Evolutionary conservation across 1,140 invertebrate species (phyloP), one percentile per base, ranked within the genome.

Genomic region (Brachionus calyciflorus): DNA sequence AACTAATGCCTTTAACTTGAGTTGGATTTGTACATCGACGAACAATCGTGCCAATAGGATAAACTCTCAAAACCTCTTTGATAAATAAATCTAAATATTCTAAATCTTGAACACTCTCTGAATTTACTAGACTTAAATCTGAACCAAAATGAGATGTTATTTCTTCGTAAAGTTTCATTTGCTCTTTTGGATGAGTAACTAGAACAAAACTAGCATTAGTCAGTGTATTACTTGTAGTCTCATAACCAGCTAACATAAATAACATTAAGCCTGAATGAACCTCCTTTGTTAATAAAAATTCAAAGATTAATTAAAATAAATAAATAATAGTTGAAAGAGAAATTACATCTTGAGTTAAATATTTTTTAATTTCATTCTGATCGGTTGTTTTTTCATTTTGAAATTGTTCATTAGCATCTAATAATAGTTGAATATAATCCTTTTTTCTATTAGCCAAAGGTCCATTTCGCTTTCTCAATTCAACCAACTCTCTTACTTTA

Each of bases 191-290:
- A 80, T 88, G 83, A 9, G 79, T 80, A 6, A 86, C 83, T 75
- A 88, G 81, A 77, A 86, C 81, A 78, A 86, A 86, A 55, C 84
- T 81, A 6, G 84, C 80, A 78, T 84, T 87, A 5, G 82, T 81
- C 5, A 88, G 68, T 0, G 84, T 81, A 2, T 82, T 86, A 41
- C 86, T 83, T 1, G 86, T 87, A 3, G 87, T 88, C 77, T 84
- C 83, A 68, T 82, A 84, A 0, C 83, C 83, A 17, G 82, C 83
- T 63, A 84, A 60, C 7, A 84, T 77, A 63, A 84, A 83, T 9
- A 84, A 65, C 6, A 83, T 73, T n/a, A 80, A 79, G 33, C 82
- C 80, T 9, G 80, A 78, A n/a, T 80, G 79, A 1, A 84, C 78
- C 75, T 84, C 83, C 81, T 84, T 30, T 6, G 37, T 40, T n/a